Conservation (phyloP, 2,113 vertebrate species). For the Dromas ardeola region DNA sequence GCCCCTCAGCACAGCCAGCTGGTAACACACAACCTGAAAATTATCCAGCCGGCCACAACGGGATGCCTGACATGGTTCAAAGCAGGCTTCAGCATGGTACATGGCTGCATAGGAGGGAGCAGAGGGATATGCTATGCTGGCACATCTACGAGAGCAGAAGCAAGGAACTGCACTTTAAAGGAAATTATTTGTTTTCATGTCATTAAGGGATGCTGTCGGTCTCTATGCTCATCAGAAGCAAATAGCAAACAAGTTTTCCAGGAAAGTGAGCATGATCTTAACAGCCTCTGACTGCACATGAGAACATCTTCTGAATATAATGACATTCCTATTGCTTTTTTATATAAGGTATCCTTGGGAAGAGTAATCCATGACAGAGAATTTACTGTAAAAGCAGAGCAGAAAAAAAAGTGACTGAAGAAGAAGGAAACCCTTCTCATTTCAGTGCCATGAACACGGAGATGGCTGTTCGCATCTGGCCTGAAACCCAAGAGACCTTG, state of each 20-base stretch:
- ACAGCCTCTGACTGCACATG: not conserved
- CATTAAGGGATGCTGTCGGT: not conserved
- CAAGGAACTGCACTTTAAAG: not conserved
- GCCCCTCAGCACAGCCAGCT: not conserved
- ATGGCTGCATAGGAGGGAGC: not conserved
- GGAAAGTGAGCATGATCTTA: not conserved
- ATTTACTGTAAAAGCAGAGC: not conserved
- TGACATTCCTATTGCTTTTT: not conserved
- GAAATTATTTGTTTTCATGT: not conserved
- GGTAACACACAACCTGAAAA: not conserved
- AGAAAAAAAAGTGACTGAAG: not conserved
- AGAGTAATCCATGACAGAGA: not conserved
- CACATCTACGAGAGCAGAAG: not conserved
- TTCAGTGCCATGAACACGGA: not conserved
- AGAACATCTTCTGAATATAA: not conserved
- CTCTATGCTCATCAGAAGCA: not conserved
- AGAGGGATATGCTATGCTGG: not conserved
- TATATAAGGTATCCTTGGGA: not conserved
- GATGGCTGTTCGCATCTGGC: not conserved
- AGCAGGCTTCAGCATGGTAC: not conserved
- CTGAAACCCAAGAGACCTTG: not conserved
- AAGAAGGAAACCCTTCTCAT: not conserved
- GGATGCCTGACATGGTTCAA: not conserved
- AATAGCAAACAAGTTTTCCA: not conserved
- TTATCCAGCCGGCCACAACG: not conserved